Evolutionary conservation across 1,140 invertebrate species (phyloP).

Genomic region (Thaumatotibia leucotreta): DNA sequence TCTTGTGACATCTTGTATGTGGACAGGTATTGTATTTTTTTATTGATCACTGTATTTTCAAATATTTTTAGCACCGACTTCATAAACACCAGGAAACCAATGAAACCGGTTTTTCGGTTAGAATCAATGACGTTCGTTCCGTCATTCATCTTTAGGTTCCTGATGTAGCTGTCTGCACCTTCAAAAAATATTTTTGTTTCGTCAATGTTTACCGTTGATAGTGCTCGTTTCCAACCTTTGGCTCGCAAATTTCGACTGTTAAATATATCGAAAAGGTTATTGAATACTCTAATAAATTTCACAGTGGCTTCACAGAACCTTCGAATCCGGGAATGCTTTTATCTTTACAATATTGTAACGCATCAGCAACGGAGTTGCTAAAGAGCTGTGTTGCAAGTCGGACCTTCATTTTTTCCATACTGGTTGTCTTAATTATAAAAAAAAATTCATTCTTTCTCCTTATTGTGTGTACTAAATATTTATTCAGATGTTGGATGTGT

Average conservation of each 20-base stretch:
- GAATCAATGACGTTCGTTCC: no score
- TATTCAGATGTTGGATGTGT: no score
- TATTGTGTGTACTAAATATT: no score
- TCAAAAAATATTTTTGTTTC: slow-evolving; percentile 4
- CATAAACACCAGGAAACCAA: slow-evolving; percentile 12
- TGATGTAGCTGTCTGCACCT: no score
- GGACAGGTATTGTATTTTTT: no score
- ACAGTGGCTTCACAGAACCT: slow-evolving; percentile 26
- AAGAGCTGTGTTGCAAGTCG: slow-evolving; percentile 37
- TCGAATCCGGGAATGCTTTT: slow-evolving; percentile 23
- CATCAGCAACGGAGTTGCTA: slow-evolving; percentile 32
- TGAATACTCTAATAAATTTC: slow-evolving; percentile 32
- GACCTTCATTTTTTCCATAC: slow-evolving; percentile 54
- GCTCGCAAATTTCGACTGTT: slow-evolving; percentile 29
- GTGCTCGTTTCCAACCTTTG: slow-evolving; percentile 16
- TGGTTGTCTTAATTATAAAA: no score
- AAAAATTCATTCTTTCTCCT: no score
- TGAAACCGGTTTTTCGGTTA: slow-evolving; percentile 15
- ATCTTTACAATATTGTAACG: slow-evolving; percentile 31
- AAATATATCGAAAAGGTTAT: slow-evolving; percentile 40
- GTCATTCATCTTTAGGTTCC: no score
- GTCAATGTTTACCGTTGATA: not conserved
- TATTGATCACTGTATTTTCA: no score
- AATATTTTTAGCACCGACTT: no score
- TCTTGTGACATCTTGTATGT: no score